Conservation (phyloP, 2,113 vertebrate genomes). For the Epinephelus lanceolatus region DNA sequence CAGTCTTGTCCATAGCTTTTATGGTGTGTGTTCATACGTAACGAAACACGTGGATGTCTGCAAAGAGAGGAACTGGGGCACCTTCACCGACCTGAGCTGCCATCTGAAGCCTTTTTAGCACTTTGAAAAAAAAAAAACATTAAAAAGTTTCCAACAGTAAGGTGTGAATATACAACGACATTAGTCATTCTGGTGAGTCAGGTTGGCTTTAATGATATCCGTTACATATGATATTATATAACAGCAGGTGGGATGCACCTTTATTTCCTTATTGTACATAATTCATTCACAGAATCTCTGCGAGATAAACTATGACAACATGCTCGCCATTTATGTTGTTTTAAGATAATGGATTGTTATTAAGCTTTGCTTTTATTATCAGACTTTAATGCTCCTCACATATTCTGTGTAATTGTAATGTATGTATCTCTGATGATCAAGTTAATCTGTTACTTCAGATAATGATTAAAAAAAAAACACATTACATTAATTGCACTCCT, state of each 20-base stretch:
- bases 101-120: slow-evolving; percentile 1
- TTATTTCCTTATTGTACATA: not conserved
- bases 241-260: not conserved
- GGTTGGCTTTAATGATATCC: not conserved
- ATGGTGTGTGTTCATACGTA: slow-evolving; percentile 15
- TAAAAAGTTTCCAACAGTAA: not conserved
- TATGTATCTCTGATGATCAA: slow-evolving; percentile 1
- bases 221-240: not conserved
- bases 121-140: slow-evolving; percentile 6
- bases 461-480: not conserved
- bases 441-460: not conserved
- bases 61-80: not conserved
- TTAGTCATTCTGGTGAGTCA: not conserved
- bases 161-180: not conserved
- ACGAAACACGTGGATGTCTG: not conserved
- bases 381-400: not conserved
- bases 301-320: too few species aligned
- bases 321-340: not conserved
- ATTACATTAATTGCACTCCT: slow-evolving; percentile 11
- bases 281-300: not conserved
- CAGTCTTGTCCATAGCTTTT: slow-evolving; percentile 5
- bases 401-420: not conserved
- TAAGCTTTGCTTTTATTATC: not conserved
- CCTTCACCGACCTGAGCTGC: not conserved
- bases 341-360: not conserved